Base-by-base conservation (phyloP, 2,797 vertebrate species). In the Kryptopterus vitreolus region DNA sequence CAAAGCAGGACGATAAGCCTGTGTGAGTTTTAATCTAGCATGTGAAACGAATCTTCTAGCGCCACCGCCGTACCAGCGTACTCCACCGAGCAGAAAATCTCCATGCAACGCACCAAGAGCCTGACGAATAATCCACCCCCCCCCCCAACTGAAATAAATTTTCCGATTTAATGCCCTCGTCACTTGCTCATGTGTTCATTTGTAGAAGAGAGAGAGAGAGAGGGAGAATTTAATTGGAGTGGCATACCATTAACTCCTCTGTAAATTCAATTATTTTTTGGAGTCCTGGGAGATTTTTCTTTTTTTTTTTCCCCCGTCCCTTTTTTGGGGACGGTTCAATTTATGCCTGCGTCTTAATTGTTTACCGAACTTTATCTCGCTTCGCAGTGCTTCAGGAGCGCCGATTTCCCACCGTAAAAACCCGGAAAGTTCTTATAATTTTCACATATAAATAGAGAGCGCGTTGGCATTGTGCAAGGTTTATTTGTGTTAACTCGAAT, bases 191-290 rank as follows among this genome's bases (percentile, higher is more conserved):
- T 81, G 81, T 46, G 53, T 79, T 80, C 72, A 6, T 70, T 65
- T 81, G 69, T 46, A 46, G 53, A 84, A 33, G 72, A 73, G 38
- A 63, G 66, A 48, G 68, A n/a, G 63, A 76, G 63, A 74, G 74
- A 81, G 82, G 29, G 78, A 74, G 83, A 66, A 68, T 84, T 87
- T 84, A 86, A 85, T 86, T 86, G 83, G 82, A 66, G 59, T 79
- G 82, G 68, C 18, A 33, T 77, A 85, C 50, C 52, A 66, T 74
- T 69, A 83, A 69, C 76, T 87, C 80, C 65, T 55, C 77, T 79
- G 80, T 81, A 81, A 86, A 85, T 86, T 79, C 83, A 82, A 86
- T 87, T 85, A 82, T 84, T 86, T n/a, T 43, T 82, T 82, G 79
- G 77, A 81, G 77, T 86, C 76, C 83, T 83, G 53, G 18, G 82